These are phyloP conservation scores for Drosophila peninsularis DNA, from an alignment of 2,888 invertebrate species.

Conservation along the genomic window DNA sequence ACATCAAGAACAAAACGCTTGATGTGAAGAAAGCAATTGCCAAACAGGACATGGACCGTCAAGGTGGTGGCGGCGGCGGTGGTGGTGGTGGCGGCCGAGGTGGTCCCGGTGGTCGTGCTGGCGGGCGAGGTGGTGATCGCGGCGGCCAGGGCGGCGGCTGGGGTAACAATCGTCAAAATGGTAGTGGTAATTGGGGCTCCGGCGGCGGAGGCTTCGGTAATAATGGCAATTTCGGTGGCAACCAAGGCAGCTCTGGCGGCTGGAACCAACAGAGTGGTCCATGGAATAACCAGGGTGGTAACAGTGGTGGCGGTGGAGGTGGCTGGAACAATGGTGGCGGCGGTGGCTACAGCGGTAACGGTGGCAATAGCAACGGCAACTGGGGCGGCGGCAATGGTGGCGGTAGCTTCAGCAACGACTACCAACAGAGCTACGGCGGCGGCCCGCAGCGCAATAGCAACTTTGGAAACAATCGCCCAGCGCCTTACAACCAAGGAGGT, in stretches of 20 bases:
- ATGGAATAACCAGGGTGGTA: conserved; percentile 81
- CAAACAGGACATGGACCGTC: conserved; percentile 92
- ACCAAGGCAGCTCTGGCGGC: conserved; percentile 77
- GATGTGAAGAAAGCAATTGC: conserved; percentile 97
- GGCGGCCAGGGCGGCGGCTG: conserved; percentile 79
- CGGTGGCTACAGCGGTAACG: conserved; percentile 84
- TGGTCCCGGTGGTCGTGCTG: conserved; percentile 62
- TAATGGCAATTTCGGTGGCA: conserved; percentile 82
- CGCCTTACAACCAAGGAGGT: conserved; percentile 78
- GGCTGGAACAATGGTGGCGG: conserved; percentile 82
- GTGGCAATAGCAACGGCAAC: conserved; percentile 87
- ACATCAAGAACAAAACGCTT: conserved; percentile 92
- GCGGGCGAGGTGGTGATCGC: conserved; percentile 86
- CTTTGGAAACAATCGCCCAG: conserved; percentile 80
- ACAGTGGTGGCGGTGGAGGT: conserved; percentile 70
- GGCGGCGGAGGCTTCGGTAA: conserved; percentile 72
- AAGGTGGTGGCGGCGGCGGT: conserved; percentile 85
- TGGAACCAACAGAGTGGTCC: conserved; percentile 84
- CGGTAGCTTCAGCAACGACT: conserved; percentile 86
- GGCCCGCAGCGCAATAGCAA: conserved; percentile 90
- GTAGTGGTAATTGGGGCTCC: conserved; percentile 84
- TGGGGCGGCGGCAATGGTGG: conserved; percentile 82
- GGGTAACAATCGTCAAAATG: conserved; percentile 85
- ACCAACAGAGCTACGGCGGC: conserved; percentile 93
- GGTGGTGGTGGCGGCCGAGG: conserved; percentile 84